phyloP scores from a whole-genome alignment of 2,888 invertebrate genomes.

The Clusia tigrina region DNA sequence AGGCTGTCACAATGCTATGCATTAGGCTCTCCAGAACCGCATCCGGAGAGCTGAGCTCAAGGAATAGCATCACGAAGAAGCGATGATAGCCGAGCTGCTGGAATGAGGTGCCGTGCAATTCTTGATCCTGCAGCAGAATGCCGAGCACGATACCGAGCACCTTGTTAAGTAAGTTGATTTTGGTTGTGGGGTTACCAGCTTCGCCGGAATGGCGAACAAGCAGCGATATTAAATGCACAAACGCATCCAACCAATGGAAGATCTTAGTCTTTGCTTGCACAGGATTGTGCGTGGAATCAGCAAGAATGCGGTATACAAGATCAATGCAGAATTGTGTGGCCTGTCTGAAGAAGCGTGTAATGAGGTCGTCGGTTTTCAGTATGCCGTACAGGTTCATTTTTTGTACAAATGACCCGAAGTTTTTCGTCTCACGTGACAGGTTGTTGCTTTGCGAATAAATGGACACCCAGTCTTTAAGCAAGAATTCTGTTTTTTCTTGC shows the following conservation, averaged over 20 bases:
- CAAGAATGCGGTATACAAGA: slow-evolving; percentile 84
- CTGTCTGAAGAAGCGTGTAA: slow-evolving; percentile 95
- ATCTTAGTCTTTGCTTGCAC: slow-evolving; percentile 85
- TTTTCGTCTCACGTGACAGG: slow-evolving; percentile 79
- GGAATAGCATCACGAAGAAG: slow-evolving; percentile 93
- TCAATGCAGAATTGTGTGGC: slow-evolving; percentile 97
- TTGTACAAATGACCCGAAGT: slow-evolving; percentile 92
- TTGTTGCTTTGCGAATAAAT: slow-evolving; percentile 81
- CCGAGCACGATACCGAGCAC: slow-evolving; percentile 93
- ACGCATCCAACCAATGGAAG: slow-evolving; percentile 94
- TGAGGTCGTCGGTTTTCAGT: slow-evolving; percentile 95
- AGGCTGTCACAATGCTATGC: slow-evolving; percentile 86
- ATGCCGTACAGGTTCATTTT: slow-evolving; percentile 97
- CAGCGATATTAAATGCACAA: slow-evolving; percentile 90
- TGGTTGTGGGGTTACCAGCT: slow-evolving; percentile 84
- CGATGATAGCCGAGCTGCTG: slow-evolving; percentile 98
- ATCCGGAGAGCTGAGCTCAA: slow-evolving; percentile 94
- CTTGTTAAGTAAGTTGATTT: slow-evolving; percentile 96
- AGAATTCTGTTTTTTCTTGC: slow-evolving; percentile 92
- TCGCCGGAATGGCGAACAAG: slow-evolving; percentile 96
- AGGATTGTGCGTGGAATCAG: slow-evolving; percentile 74
- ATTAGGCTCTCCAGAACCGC: slow-evolving; percentile 93
- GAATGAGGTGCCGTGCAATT: slow-evolving; percentile 82
- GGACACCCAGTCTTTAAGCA: slow-evolving; percentile 94
- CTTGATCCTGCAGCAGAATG: slow-evolving; percentile 95